Conservation (phyloP, 2,888 invertebrate genomes). For the Acleris cristana region DNA sequence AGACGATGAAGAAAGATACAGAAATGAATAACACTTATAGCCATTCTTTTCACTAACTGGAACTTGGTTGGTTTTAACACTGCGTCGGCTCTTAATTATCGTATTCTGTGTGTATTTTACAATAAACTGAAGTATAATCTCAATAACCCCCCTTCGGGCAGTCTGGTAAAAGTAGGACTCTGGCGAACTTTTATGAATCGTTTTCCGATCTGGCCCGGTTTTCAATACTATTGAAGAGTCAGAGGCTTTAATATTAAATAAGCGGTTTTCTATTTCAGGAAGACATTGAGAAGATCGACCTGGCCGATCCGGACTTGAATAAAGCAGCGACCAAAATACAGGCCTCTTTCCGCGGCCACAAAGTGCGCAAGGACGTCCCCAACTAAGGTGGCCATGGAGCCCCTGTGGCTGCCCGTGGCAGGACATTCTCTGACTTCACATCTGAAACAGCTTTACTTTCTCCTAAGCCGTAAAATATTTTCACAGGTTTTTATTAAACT, state of each 20-base stretch:
- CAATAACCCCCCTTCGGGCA: no score
- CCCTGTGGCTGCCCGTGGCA: slow-evolving; percentile 40
- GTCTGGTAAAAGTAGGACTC: no score
- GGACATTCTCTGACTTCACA: slow-evolving; percentile 55
- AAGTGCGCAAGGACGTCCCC: slow-evolving; percentile 90
- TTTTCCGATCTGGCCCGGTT: no score
- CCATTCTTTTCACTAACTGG: no score
- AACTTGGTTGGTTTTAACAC: no score
- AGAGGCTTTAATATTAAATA: not conserved
- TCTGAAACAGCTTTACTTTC: slow-evolving; percentile 30
- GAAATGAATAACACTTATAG: no score
- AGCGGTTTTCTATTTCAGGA: slow-evolving; percentile 63
- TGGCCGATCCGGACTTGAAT: slow-evolving; percentile 93
- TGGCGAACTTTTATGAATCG: no score
- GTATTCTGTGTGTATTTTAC: no score
- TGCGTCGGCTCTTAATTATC: no score
- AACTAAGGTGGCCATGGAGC: slow-evolving; percentile 64
- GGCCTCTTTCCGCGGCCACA: slow-evolving; percentile 95
- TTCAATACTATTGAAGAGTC: not conserved
- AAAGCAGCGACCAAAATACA: slow-evolving; percentile 96
- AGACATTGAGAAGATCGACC: slow-evolving; percentile 93
- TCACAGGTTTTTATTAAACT: slow-evolving; percentile 19
- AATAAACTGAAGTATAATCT: no score
- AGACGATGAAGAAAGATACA: no score
- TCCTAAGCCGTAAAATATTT: slow-evolving; percentile 28